Evolutionary conservation across 1,140 invertebrate genomes (phyloP).

Genomic region (Formica exsecta): DNA sequence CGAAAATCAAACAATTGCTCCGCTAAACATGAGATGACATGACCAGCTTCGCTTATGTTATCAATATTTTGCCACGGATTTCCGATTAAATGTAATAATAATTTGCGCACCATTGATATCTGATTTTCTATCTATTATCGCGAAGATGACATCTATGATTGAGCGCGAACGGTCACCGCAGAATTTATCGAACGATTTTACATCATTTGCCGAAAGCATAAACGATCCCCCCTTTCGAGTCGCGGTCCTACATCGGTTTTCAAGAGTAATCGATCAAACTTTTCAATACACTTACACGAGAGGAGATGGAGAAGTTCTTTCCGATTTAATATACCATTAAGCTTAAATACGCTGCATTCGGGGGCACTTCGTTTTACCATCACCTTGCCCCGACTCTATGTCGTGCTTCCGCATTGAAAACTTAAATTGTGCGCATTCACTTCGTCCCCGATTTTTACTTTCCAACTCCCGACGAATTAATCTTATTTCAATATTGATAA

Average conservation of each 20-base stretch:
- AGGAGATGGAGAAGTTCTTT: constrained; percentile 25
- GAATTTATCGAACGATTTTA: constrained; percentile 11
- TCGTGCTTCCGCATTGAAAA: constrained; percentile 53
- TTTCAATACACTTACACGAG: constrained; percentile 51
- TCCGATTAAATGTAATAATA: constrained; percentile 28
- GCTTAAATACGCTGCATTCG: constrained; percentile 51
- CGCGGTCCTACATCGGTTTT: constrained; percentile 31
- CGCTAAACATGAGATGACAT: not conserved
- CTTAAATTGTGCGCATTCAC: constrained; percentile 64
- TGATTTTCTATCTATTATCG: constrained; percentile 8
- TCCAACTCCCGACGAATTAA: constrained; percentile 47
- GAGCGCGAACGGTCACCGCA: constrained; percentile 16
- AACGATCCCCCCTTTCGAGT: constrained; percentile 19
- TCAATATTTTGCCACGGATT: constrained; percentile 4
- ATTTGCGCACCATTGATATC: not conserved
- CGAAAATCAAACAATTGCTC: not conserved
- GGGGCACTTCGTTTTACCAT: constrained; percentile 36
- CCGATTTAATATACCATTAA: constrained; percentile 62
- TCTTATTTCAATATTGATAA: constrained; percentile 64
- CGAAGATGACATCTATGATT: constrained; percentile 18
- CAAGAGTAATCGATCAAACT: constrained; percentile 61
- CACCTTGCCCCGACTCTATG: constrained; percentile 4
- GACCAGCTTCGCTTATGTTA: not conserved
- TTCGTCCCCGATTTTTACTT: constrained; percentile 49
- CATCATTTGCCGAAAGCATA: constrained; percentile 51